Evolutionary conservation across 2,888 invertebrate genomes (phyloP).

Genomic region (Cheilosia scutellata): DNA sequence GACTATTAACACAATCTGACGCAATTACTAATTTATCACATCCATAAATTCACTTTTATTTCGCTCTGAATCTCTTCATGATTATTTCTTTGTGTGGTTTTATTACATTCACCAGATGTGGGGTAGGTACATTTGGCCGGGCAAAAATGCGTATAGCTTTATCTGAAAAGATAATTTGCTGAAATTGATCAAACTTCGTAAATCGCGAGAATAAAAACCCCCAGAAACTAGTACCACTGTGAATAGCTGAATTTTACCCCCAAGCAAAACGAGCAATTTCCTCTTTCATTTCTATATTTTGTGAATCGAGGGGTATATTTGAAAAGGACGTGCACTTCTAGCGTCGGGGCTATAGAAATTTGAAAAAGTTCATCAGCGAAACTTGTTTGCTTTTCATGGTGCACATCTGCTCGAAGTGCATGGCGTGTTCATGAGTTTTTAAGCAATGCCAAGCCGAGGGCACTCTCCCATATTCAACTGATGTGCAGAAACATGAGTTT

Average conservation of each 20-base stretch:
- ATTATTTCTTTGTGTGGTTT: constrained; percentile 21
- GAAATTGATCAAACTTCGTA: not conserved
- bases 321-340: constrained; percentile 7
- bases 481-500: not conserved
- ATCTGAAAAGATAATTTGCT: not conserved
- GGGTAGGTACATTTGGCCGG: not conserved
- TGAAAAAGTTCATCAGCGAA: constrained; percentile 39
- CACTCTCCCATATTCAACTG: not conserved
- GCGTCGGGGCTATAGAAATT: constrained; percentile 12
- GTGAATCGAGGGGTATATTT: not conserved
- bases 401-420: not conserved
- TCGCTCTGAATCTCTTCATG: constrained; percentile 24
- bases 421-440: not conserved
- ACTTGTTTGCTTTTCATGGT: constrained; percentile 25
- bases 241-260: not conserved
- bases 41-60: constrained; percentile 30
- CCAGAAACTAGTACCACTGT: not conserved
- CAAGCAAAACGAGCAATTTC: not conserved
- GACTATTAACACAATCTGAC: constrained; percentile 24
- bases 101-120: constrained; percentile 26
- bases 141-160: not conserved
- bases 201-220: not conserved
- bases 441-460: not conserved
- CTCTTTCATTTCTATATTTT: not conserved
- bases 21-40: constrained; percentile 26